Evolutionary conservation across 2,888 invertebrate genomes (phyloP).

Genomic region (Glaucopsyche alexis): DNA sequence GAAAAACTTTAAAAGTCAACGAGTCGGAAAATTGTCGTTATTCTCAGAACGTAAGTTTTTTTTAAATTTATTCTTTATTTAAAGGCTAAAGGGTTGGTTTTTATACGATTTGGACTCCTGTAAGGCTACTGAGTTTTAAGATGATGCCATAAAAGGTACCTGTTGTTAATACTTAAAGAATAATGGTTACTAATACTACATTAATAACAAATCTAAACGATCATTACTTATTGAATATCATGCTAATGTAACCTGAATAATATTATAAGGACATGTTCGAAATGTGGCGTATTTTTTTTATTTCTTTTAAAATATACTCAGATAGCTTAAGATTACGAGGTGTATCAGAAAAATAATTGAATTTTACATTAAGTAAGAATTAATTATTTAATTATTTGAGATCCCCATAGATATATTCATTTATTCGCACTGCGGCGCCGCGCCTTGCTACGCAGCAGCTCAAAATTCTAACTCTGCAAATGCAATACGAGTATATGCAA

Average conservation of each 20-base stretch:
- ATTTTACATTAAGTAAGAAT: too few relatives aligned
- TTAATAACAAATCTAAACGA: background rate
- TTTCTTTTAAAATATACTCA: too few relatives aligned
- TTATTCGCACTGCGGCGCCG: too few relatives aligned
- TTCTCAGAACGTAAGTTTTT: constrained; percentile 16
- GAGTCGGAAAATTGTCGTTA: constrained; percentile 33
- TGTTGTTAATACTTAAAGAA: background rate
- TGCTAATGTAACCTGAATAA: background rate
- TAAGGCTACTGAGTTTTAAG: background rate
- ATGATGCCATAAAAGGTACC: background rate
- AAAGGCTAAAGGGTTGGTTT: constrained; percentile 1
- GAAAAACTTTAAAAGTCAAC: constrained; percentile 29
- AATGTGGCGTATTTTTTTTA: too few relatives aligned
- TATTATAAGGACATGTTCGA: too few relatives aligned
- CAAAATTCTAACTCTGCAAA: too few relatives aligned
- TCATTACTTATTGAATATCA: background rate
- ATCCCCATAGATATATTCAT: too few relatives aligned
- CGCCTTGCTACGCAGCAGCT: too few relatives aligned
- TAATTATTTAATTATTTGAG: too few relatives aligned
- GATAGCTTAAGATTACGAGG: too few relatives aligned
- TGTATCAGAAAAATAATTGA: too few relatives aligned
- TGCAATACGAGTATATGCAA: too few relatives aligned
- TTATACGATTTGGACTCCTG: constrained; percentile 12
- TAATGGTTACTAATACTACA: background rate
- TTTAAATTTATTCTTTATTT: background rate